Evolutionary conservation across 2,797 vertebrate genomes (phyloP), one percentile per base, ranked within the genome.

Genomic region (Babyrousa celebensis): DNA sequence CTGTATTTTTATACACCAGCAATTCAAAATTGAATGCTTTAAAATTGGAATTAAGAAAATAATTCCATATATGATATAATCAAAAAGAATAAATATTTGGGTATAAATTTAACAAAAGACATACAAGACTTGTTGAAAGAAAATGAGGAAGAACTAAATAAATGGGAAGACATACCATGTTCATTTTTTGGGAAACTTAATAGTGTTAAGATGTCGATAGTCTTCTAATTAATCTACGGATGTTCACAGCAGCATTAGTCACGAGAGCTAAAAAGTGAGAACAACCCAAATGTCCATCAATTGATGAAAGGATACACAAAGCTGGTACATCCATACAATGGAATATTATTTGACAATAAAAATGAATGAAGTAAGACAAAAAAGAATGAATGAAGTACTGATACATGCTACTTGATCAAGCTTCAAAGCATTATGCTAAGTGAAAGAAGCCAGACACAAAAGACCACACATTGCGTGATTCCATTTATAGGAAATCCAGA

Each of bases 51-150:
- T 82, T 77, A 89, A 68, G 78, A 92, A 92, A 94, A 75, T 12
- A 74, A 92, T 77, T 92, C 36, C 11, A 78, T 16, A 86, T 86
- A 74, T 0, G 79, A 68, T 87, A 40, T 3, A 60, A 86, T 84
- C 36, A 77, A 56, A 94, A 95, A 78, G 12, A 78, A 78, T 7
- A 72, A 72, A 77, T 29, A 62, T 15, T 40, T 62, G 58, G 12
- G 16, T 68, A 58, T 87, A 72, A n/a, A 70, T 62, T 92, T 85
- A 83, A 27, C 40, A 88, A 96, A 96, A 91, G 29, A 93, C 94
- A 75, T 32, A 18, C 11, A 87, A 90, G 7, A 72, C 4, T 95
- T 84, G 11, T 29, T 43, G 72, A 79, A 79, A 92, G 36, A 91
- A 94, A 86, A 32, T 92, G 40, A 85, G 21, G 20, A 88, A 91